Base-by-base conservation (phyloP, 2,797 vertebrate genomes). In the Jordanella pulchra region DNA sequence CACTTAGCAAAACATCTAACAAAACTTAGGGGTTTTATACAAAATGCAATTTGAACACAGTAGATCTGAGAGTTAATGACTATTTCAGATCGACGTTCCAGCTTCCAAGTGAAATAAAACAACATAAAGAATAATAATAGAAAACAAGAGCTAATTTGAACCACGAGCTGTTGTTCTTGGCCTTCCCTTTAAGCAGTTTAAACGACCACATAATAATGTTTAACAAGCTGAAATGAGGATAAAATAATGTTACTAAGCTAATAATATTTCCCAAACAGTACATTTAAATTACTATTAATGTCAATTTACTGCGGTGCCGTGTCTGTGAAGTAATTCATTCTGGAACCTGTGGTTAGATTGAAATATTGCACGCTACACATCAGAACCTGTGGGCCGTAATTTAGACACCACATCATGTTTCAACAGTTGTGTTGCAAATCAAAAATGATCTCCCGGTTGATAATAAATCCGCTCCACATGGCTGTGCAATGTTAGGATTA, bases 401-500 rank as follows among this genome's bases (percentile, higher is more conserved):
- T 35, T 68, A 79, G 42, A 75, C 45, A 39, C 35, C 65, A 77
- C 28, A 17, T 65, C 39, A 67, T 6, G 11, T 66, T 67, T 79
- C 28, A 72, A 58, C 64, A 71, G 48, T 23, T 35, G 69, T 32
- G 67, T 71, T 65, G 75, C 76, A 75, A 73, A 76, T 63, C 30
- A 54, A 14, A 21, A 50, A 71, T 71, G 42, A 61, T 70, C 61
- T 73, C 35, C 23, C 25, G 44, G 56, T 23, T 27, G 72, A 53
- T 47, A 44, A 64, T 55, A 27, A 55, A 81, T 75, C 58, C 1
- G 3, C 67, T 70, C 71, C 47, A 68, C 50, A 69, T 50, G 12
- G 3, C 1, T 10, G 30, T 63, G 67, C 27, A 1, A 44, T 9
- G 56, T 18, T 39, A 30, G 56, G 77, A 87, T 73, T 95, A 90